Base-by-base conservation (phyloP, 1,140 invertebrate species). In the Centruroides sculpturatus region DNA sequence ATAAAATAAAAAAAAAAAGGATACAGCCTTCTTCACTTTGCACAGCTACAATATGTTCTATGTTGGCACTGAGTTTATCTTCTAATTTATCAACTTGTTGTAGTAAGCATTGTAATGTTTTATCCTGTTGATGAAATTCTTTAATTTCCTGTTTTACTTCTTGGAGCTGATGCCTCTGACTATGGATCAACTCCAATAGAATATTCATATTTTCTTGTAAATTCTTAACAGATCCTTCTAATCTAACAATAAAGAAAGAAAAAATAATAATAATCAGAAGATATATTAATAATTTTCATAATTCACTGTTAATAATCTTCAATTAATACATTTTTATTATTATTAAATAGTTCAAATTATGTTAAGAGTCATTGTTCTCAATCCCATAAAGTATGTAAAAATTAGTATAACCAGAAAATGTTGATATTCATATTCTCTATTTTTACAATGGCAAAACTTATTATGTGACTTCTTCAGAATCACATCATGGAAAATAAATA, bases 1-100 rank as follows among this genome's bases (percentile, higher is more conserved):
- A 2, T 23, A 23, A 23, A n/a, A n/a, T n/a, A n/a, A 41, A 41
- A 41, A 41, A 41, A 41, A 36, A 60, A 58, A 58, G 59, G 62
- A 60, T 64, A 61, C 63, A 55, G 35, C 54, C 55, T 46, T 51
- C 46, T 46, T 55, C 35, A 10, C 54, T 11, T 13, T 57, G 57
- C 36, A 58, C 50, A 12, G 55, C 47, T 52, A 56, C 35, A 36
- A 60, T 70, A 60, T 70, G 68, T 56, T 72, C 73, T 62, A 72
- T 68, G 53, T 71, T 71, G 7, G 58, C 64, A 46, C 69, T 35
- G 62, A 48, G 13, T 59, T 3, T 61, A 60, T 36, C 55, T 34
- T 57, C 56, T 59, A n/a, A 59, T 53, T 50, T 55, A 12, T 36
- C 54, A 23, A 55, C 12, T 34, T 34, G 23, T 36, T 55, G 54